A percentile compares a stretch with the other conserved stretches of the same genome.
Evolutionary conservation across 2,797 vertebrate genomes (phyloP).

Genomic region (Phalloptychus januarius): DNA sequence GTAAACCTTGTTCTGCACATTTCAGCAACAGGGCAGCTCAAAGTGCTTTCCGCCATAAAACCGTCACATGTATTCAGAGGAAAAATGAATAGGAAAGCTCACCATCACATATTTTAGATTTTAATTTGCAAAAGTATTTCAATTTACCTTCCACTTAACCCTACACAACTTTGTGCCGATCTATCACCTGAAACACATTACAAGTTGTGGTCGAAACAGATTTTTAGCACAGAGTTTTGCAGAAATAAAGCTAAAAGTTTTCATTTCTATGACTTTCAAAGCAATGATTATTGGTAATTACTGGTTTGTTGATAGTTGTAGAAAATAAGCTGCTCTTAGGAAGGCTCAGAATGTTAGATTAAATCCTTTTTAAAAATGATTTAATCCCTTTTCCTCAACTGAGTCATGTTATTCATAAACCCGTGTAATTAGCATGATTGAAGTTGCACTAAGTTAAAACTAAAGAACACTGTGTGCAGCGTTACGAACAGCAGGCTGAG

Average conservation of each 20-base stretch:
- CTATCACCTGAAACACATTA: neutral
- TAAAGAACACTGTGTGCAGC: conserved; percentile 1
- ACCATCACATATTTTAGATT: neutral
- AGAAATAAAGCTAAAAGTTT: neutral
- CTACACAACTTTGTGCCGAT: neutral
- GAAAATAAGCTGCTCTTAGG: neutral
- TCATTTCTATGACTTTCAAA: neutral
- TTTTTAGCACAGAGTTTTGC: neutral
- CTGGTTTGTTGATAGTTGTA: neutral
- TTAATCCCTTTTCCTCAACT: neutral
- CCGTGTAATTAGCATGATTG: neutral
- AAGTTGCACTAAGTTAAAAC: neutral
- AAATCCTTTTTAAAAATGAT: neutral
- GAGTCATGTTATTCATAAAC: neutral
- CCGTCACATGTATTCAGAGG: too few species aligned
- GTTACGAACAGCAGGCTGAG: neutral
- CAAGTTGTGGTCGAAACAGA: too few species aligned
- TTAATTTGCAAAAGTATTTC: neutral
- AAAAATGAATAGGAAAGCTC: neutral
- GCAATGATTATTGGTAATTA: neutral
- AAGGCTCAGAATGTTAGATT: neutral
- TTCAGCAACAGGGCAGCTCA: too few species aligned
- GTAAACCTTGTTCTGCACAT: too few species aligned
- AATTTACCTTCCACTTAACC: neutral
- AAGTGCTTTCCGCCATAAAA: too few species aligned